Evolutionary conservation across 2,113 vertebrate genomes (phyloP).

Genomic region (Corvus hawaiiensis): DNA sequence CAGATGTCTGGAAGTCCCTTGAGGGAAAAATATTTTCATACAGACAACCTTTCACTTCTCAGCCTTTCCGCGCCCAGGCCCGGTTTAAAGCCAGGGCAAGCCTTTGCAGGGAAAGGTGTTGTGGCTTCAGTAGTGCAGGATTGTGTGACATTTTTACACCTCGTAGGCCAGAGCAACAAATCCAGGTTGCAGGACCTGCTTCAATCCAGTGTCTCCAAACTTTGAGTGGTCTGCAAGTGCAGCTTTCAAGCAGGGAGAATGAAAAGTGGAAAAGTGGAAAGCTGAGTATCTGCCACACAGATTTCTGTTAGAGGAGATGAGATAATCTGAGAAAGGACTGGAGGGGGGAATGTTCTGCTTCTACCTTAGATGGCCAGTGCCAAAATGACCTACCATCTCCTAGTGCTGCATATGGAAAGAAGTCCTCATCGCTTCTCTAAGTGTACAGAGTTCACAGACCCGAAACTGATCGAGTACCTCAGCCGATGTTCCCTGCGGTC

Average conservation of each 20-base stretch:
- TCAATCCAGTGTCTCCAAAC: neutral
- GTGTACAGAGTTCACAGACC: neutral
- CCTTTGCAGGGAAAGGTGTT: neutral
- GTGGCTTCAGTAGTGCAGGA: fast-evolving
- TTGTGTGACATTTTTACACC: neutral
- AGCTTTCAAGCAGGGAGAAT: neutral
- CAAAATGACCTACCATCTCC: neutral
- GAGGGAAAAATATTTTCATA: neutral
- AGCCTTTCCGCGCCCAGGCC: neutral
- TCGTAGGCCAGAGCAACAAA: neutral
- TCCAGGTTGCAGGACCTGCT: neutral
- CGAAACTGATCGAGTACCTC: fast-evolving
- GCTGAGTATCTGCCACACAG: neutral
- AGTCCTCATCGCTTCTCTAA: neutral
- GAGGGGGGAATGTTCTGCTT: neutral
- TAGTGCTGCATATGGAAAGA: fast-evolving
- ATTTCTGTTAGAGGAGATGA: neutral
- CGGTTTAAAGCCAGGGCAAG: neutral
- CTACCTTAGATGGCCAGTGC: neutral
- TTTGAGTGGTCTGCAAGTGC: neutral
- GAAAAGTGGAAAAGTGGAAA: neutral
- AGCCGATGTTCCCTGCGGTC: neutral
- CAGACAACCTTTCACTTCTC: neutral
- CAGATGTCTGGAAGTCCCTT: neutral
- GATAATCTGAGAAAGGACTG: neutral